Evolutionary conservation across 2,797 vertebrate genomes (phyloP).

Genomic region (Champsocephalus gunnari): DNA sequence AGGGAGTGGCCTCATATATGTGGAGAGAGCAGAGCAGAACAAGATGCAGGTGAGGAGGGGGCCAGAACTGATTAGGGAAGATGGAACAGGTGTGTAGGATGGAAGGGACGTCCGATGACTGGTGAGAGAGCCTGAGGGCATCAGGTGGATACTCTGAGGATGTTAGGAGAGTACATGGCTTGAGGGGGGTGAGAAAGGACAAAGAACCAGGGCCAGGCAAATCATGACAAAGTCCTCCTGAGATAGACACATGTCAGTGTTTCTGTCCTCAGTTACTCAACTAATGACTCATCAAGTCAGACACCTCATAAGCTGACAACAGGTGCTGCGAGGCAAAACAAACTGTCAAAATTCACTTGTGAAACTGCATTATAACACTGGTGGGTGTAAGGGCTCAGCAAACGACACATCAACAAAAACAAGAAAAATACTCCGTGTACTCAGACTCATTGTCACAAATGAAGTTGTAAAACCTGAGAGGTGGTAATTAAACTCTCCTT

Average conservation of each 20-base stretch:
- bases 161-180: not conserved
- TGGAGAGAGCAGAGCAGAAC: not conserved
- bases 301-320: constrained; percentile 38
- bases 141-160: not conserved
- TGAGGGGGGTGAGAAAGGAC: not conserved
- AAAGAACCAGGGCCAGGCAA: not conserved
- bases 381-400: constrained; percentile 45
- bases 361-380: constrained; percentile 51
- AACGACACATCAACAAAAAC: constrained; percentile 8
- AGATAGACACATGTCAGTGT: not conserved
- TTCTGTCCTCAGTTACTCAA: constrained; percentile 11
- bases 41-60: not conserved
- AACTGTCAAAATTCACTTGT: constrained; percentile 52
- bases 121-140: not conserved
- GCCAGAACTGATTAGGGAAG: not conserved
- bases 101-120: not conserved
- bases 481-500: not conserved
- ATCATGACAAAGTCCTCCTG: not conserved
- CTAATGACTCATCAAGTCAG: constrained; percentile 28
- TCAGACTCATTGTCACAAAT: constrained; percentile 21
- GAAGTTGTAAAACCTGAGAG: constrained; percentile 1
- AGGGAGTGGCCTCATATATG: too few relatives aligned
- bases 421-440: not conserved
- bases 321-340: constrained; percentile 51
- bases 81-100: not conserved